phyloP scores from a whole-genome alignment of 1,140 invertebrate species.

The Matsumurasca onukii region DNA sequence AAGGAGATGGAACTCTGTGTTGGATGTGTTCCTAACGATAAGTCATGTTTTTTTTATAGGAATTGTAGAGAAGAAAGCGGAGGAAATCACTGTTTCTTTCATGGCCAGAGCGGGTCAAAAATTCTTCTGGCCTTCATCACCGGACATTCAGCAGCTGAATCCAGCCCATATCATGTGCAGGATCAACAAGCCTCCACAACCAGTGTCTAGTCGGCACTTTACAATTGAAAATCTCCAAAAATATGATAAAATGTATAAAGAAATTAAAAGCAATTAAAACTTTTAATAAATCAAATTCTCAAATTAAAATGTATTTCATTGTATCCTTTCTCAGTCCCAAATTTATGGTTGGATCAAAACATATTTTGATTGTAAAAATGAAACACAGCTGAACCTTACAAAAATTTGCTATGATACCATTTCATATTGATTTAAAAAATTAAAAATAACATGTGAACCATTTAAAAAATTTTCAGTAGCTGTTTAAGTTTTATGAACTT shows the following conservation, averaged over 20 bases:
- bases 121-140: not conserved
- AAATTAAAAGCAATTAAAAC: not conserved
- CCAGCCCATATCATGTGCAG: not conserved
- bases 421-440: not conserved
- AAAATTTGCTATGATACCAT: not conserved
- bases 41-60: not conserved
- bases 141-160: not conserved
- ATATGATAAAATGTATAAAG: not conserved
- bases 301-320: not conserved
- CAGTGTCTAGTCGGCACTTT: not conserved
- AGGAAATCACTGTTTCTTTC: not conserved
- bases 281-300: not conserved
- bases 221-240: not conserved
- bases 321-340: not conserved
- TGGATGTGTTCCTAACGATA: not conserved
- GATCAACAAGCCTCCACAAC: not conserved
- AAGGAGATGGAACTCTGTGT: not conserved
- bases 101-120: not conserved
- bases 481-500: not conserved
- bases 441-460: too few relatives aligned
- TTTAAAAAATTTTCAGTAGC: too few relatives aligned
- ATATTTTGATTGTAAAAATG: not conserved
- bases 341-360: not conserved
- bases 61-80: not conserved
- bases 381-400: not conserved